Conservation (phyloP, 1,140 invertebrate genomes). For the Drosophila grimshawi region DNA sequence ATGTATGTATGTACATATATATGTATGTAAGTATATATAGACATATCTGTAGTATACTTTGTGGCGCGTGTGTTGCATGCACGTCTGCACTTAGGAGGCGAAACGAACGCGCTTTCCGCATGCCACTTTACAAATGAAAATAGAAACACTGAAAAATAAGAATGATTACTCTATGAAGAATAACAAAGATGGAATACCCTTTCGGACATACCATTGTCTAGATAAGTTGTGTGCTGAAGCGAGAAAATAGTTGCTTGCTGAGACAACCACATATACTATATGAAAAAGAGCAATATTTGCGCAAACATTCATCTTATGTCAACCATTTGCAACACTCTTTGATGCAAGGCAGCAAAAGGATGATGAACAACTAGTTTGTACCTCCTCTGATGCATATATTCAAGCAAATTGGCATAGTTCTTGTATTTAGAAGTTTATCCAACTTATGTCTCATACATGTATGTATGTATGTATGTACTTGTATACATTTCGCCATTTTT, state of each 20-base stretch:
- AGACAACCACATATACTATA: no score
- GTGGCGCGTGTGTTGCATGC: slow-evolving; percentile 41
- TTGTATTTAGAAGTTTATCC: not conserved
- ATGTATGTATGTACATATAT: slow-evolving; percentile 1
- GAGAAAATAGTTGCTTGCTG: no score
- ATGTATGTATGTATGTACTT: not conserved
- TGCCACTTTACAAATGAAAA: slow-evolving; percentile 46
- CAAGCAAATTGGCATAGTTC: not conserved
- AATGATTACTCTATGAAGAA: not conserved
- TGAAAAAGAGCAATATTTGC: no score
- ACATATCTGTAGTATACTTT: slow-evolving; percentile 34
- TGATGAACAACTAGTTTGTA: no score
- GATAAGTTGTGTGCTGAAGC: no score
- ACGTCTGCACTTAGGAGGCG: slow-evolving; percentile 31
- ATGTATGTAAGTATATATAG: not conserved
- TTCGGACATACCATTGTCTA: not conserved
- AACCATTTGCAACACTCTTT: no score
- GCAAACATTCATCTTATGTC: no score
- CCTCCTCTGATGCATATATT: not conserved
- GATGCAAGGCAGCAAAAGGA: no score
- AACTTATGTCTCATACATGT: not conserved
- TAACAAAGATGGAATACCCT: slow-evolving; percentile 28
- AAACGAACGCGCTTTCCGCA: slow-evolving; percentile 6
- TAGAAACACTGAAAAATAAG: not conserved
- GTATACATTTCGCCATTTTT: not conserved